These are phyloP conservation scores for Pterostichus madidus DNA, from an alignment of 2,888 invertebrate genomes.

Conservation along the genomic window DNA sequence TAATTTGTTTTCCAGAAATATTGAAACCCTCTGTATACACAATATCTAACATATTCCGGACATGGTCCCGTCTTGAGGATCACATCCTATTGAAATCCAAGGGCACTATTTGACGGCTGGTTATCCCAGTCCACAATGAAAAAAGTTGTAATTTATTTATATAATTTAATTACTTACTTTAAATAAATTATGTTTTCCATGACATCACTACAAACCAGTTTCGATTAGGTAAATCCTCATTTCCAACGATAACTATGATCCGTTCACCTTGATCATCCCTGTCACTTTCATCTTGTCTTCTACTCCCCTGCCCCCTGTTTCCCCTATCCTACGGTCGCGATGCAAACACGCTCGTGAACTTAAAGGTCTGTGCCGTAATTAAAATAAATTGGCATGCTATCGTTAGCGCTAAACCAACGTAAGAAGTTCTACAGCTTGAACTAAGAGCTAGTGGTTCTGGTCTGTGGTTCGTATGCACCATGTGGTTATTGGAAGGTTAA, in stretches of 20 bases:
- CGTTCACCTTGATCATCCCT: conserved; percentile 53
- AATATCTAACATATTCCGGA: too few relatives aligned
- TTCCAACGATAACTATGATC: background rate
- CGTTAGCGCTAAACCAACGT: conserved; percentile 1
- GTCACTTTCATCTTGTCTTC: conserved; percentile 30
- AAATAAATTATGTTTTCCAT: background rate
- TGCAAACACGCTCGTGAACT: conserved; percentile 15
- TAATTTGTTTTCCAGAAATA: too few relatives aligned
- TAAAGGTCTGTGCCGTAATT: conserved; percentile 49
- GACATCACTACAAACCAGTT: conserved; percentile 5
- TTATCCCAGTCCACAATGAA: too few relatives aligned
- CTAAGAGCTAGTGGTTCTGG: background rate
- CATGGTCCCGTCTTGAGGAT: too few relatives aligned
- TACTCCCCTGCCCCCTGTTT: background rate
- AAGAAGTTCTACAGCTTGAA: background rate
- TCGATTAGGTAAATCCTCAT: background rate
- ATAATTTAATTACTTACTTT: too few relatives aligned
- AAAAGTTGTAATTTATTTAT: too few relatives aligned
- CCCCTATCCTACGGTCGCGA: background rate
- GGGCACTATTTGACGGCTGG: too few relatives aligned
- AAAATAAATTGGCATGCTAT: conserved; percentile 38
- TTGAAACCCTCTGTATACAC: too few relatives aligned
- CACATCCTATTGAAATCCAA: too few relatives aligned
- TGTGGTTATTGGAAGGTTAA: conserved; percentile 2
- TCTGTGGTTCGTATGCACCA: background rate